Evolutionary conservation across 2,888 invertebrate species (phyloP), one percentile per base, ranked within the genome.

Genomic region (Ceraclea dissimilis): DNA sequence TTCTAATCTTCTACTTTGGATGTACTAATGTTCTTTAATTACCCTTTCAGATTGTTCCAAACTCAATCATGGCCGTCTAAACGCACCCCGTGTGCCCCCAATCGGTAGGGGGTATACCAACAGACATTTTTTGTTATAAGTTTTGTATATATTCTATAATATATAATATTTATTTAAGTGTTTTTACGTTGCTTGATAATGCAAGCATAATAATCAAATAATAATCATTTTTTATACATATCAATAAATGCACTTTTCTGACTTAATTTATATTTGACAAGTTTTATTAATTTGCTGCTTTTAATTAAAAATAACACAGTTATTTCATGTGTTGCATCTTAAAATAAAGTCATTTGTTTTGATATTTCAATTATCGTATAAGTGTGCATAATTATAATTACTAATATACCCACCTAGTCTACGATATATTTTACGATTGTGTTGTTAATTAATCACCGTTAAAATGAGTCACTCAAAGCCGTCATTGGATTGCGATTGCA

Each of bases 401-500:
- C n/a, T n/a, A n/a, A n/a, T n/a, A n/a, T n/a, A n/a, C n/a, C n/a
- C n/a, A n/a, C n/a, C n/a, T n/a, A n/a, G n/a, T n/a, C n/a, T n/a
- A 26, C 10, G 10, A 26, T 6, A 26, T 26, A 26, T 26, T 26
- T 26, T 26, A 10, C 26, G 4, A 26, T 10, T 26, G 26, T 26
- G 26, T 26, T 26, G 26, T 26, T 6, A 26, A 26, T 6, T 26
- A 26, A 26, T 26, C 10, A 26, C 26, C 26, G 10, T 26, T 2
- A 71, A 63, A 54, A 78, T 78, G 77, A 76, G 70, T 71, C 76
- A 72, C 63, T 65, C 65, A 56, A 60, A 61, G 39, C 17, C 51
- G 58, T 69, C 67, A 63, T 63, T 64, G 43, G 78, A 79, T 49
- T 67, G 71, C 43, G 81, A 81, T 62, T 86, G 86, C 68, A 84